Conservation (phyloP, 2,113 vertebrate genomes). For the Chaetodon auriga region DNA sequence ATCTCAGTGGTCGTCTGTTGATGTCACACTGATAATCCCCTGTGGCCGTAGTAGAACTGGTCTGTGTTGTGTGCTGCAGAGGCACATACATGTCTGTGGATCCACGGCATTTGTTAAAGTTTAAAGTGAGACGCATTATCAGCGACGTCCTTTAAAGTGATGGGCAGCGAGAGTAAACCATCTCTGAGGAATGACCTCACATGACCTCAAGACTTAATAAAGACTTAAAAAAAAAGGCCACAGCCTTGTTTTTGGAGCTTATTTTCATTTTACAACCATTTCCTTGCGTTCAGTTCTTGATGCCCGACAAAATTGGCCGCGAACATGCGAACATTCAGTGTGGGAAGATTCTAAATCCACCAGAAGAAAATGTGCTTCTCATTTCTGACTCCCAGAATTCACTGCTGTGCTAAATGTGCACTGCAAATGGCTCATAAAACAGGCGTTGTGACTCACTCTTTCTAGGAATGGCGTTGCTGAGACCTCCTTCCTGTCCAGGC, state of each 20-base stretch:
- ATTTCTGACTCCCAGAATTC: not conserved
- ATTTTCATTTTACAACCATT: not conserved
- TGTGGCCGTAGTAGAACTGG: conserved; percentile 12
- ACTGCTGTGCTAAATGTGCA: not conserved
- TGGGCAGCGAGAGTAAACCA: not conserved
- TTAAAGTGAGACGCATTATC: conserved; percentile 24
- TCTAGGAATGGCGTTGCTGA: not conserved
- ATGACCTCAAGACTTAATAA: not conserved
- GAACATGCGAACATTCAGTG: not conserved
- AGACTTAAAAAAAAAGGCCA: not conserved
- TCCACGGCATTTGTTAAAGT: conserved; percentile 23
- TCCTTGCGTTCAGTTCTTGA: not conserved
- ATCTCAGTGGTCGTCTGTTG: conserved; percentile 18
- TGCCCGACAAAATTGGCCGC: not conserved
- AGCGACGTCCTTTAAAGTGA: conserved; percentile 48
- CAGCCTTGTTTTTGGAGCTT: no score
- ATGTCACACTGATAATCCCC: conserved; percentile 31
- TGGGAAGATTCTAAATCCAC: not conserved
- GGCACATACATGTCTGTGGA: not conserved
- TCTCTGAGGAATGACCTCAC: not conserved
- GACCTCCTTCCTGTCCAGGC: not conserved
- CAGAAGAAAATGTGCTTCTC: not conserved
- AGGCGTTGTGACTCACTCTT: conserved; percentile 45
- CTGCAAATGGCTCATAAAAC: not conserved
- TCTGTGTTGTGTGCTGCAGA: not conserved